phyloP scores from a whole-genome alignment of 2,888 invertebrate genomes.

The Sphecodes monilicornis region DNA sequence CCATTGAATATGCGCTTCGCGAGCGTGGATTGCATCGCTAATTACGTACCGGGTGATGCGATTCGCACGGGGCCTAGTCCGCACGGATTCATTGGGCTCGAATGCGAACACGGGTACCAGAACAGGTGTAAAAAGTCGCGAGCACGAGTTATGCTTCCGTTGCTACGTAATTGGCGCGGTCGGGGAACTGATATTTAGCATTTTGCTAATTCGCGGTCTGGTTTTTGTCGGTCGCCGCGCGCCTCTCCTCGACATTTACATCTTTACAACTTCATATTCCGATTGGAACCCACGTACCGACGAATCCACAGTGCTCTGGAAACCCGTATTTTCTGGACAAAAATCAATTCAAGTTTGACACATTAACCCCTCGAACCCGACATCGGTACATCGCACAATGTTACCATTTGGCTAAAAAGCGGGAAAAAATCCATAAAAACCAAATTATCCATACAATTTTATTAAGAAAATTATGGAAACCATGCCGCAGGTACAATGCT shows the following conservation, averaged over 20 bases:
- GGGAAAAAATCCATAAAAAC: no score
- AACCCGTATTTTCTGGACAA: not conserved
- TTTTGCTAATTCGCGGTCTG: slow-evolving; percentile 15
- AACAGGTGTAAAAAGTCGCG: not conserved
- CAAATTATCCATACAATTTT: no score
- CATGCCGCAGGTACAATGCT: no score
- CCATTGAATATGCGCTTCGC: slow-evolving; percentile 78
- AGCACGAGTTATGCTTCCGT: slow-evolving; percentile 1
- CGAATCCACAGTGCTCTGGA: not conserved
- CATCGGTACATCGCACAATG: no score
- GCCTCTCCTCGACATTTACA: not conserved
- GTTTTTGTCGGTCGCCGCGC: not conserved
- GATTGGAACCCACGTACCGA: no score
- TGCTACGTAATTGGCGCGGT: not conserved
- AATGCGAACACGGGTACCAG: not conserved
- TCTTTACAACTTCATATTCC: not conserved
- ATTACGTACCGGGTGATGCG: slow-evolving; percentile 77
- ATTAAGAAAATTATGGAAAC: no score
- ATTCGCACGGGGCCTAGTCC: slow-evolving; percentile 51
- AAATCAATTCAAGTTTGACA: not conserved
- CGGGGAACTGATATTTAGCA: slow-evolving; percentile 4
- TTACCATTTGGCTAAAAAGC: no score
- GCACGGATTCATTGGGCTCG: slow-evolving; percentile 4
- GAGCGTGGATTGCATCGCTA: slow-evolving; percentile 80
- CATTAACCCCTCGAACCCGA: not conserved